Base-by-base conservation (phyloP, 1,140 invertebrate genomes). In the Zelostemma sp. region DNA sequence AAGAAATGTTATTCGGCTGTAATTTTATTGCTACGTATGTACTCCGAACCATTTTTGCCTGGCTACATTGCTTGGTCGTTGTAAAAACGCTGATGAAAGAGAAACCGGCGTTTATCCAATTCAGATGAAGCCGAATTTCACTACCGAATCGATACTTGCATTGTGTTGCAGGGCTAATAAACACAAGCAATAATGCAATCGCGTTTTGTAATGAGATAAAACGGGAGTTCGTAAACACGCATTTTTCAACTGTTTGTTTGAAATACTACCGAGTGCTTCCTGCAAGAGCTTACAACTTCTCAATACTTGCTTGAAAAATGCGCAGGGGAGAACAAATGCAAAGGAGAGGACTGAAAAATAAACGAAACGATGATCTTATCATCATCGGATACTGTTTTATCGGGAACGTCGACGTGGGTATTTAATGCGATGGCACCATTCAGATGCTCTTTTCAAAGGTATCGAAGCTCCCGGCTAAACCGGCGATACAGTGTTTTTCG, bases 391-490 rank as follows among this genome's bases (percentile, higher is more conserved):
- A 25, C 58, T 47, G 54, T 62, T 72, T 67, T 55, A 48, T 66
- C 62, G 58, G 55, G 58, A 55, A 62, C 63, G 55, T 66, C 48
- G 57, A 63, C 68, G 63, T 71, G 55, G 68, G 63, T 67, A 72
- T 72, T 67, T 67, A 67, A 67, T 67, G 63, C 68, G 63, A 67
- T 67, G 68, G 63, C 59, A 67, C 63, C 68, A 63, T 72, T 67
- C 59, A 72, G 66, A 72, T 72, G 63, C 45, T 67, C 63, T 71
- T 66, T 63, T 63, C 68, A 61, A 60, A 72, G 63, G 53, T 58
- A 67, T 60, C 63, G 63, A 50, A 64, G 68, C 68, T 72, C 68
- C 68, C 60, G 68, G 68, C 66, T 72, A 72, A 72, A 63, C 60
- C 69, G 69, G 63, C 63, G 69, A 72, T 72, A 72, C 67, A 64